Evolutionary conservation across 2,113 vertebrate species (phyloP).

Genomic region (Amblyopsis rosae): DNA sequence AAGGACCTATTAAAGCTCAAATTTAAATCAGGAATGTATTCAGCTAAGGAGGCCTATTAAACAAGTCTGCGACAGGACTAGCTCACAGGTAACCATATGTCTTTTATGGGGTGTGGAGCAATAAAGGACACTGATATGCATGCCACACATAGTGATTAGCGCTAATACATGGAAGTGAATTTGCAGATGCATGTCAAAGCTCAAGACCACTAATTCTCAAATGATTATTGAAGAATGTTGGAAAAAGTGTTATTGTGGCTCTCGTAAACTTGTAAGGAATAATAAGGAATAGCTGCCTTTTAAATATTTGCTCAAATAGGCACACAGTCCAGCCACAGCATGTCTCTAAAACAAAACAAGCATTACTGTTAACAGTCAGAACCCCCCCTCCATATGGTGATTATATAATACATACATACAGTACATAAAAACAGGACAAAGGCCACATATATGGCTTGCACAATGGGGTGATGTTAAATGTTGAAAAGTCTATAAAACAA

Average conservation of each 20-base stretch:
- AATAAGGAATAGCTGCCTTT: constrained; percentile 17
- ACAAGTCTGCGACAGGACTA: constrained; percentile 15
- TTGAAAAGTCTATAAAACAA: too few species aligned
- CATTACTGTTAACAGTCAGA: neutral
- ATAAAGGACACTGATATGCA: constrained; percentile 48
- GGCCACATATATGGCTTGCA: too few species aligned
- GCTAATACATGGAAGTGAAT: constrained; percentile 47
- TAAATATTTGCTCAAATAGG: constrained; percentile 42
- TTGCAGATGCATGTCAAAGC: constrained; percentile 55
- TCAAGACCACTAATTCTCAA: constrained; percentile 45
- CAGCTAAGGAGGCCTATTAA: constrained; percentile 36
- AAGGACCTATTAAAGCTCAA: neutral
- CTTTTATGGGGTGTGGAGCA: constrained; percentile 55
- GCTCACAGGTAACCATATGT: constrained; percentile 48
- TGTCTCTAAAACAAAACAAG: too few species aligned
- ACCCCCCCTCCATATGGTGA: constrained; percentile 11
- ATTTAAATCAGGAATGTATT: constrained; percentile 27
- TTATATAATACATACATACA: too few species aligned
- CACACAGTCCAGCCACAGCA: constrained; percentile 19
- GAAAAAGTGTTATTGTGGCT: constrained; percentile 32
- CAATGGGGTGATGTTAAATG: too few species aligned
- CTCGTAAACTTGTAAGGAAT: constrained; percentile 30
- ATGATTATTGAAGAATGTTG: constrained; percentile 51
- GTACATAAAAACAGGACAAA: too few species aligned
- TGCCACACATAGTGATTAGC: constrained; percentile 60